A percentile compares a stretch with the other conserved stretches of the same genome.
These are phyloP conservation scores for Athripsodes cinereus DNA, from an alignment of 2,888 invertebrate genomes.

Conservation along the genomic window DNA sequence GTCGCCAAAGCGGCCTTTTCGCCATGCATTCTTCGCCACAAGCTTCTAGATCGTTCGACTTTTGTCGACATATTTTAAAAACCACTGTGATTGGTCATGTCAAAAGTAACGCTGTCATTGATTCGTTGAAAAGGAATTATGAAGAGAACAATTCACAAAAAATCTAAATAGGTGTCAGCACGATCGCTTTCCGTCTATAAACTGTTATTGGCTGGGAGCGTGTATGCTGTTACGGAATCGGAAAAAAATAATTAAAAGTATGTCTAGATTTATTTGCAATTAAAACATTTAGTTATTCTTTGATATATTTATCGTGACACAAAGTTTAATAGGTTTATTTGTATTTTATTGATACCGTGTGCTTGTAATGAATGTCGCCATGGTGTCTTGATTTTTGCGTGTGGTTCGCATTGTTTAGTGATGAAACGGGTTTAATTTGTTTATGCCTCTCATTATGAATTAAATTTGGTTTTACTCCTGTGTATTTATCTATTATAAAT, in stretches of 20 bases:
- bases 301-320: not conserved
- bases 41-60: conserved; percentile 10
- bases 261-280: not conserved
- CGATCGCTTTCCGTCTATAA: conserved; percentile 15
- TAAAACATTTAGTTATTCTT: not conserved
- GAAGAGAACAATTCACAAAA: conserved; percentile 9
- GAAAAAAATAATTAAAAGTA: not conserved
- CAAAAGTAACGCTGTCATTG: not conserved
- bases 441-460: too few relatives aligned
- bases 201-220: not conserved
- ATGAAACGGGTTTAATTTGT: too few relatives aligned
- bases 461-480: too few relatives aligned
- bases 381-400: not conserved
- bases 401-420: not conserved
- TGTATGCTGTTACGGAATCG: not conserved
- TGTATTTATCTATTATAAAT: too few relatives aligned
- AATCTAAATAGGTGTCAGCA: conserved; percentile 23
- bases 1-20: conserved; percentile 16
- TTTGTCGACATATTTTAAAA: not conserved
- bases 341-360: too few relatives aligned
- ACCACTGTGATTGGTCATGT: conserved; percentile 9
- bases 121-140: not conserved
- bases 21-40: conserved; percentile 10
- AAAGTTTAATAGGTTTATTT: too few relatives aligned
- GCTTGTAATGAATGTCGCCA: not conserved